These are phyloP conservation scores for Phthorimaea operculella DNA, from an alignment of 1,140 invertebrate species.

Conservation along the genomic window DNA sequence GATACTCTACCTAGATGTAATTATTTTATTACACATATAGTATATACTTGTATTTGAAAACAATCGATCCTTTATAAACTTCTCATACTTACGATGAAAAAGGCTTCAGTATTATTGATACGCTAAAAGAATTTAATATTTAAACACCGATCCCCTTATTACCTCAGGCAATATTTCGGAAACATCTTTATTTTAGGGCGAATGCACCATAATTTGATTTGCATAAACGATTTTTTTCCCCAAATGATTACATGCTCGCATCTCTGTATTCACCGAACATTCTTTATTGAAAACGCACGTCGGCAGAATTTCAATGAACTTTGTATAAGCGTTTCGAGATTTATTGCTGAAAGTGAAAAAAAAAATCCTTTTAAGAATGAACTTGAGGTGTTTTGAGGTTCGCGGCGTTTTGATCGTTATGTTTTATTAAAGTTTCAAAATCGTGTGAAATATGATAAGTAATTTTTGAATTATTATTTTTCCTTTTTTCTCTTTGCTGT, in stretches of 20 bases:
- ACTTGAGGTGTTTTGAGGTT: neutral
- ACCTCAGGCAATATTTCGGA: neutral
- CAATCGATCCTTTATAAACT: too few relatives aligned
- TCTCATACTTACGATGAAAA: too few relatives aligned
- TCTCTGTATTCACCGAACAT: neutral
- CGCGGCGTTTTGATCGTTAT: neutral
- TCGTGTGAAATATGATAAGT: too few relatives aligned
- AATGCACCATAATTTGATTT: conserved; percentile 1
- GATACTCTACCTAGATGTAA: too few relatives aligned
- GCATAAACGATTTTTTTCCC: conserved; percentile 3
- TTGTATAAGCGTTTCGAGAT: neutral
- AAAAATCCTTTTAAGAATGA: neutral
- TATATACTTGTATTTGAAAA: too few relatives aligned
- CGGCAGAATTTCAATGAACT: conserved; percentile 7
- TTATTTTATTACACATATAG: too few relatives aligned
- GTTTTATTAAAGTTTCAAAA: too few relatives aligned
- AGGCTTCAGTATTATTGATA: too few relatives aligned
- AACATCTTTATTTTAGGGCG: neutral
- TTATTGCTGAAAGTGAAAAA: conserved; percentile 1
- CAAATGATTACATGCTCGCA: neutral
- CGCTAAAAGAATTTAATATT: too few relatives aligned
- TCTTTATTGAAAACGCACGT: conserved; percentile 5
- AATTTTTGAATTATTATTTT: too few relatives aligned
- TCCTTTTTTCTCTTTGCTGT: too few relatives aligned
- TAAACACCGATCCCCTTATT: neutral